A percentile compares a stretch with the other conserved stretches of the same genome.
phyloP scores from a whole-genome alignment of 2,113 vertebrate genomes.

The Chitala chitala region DNA sequence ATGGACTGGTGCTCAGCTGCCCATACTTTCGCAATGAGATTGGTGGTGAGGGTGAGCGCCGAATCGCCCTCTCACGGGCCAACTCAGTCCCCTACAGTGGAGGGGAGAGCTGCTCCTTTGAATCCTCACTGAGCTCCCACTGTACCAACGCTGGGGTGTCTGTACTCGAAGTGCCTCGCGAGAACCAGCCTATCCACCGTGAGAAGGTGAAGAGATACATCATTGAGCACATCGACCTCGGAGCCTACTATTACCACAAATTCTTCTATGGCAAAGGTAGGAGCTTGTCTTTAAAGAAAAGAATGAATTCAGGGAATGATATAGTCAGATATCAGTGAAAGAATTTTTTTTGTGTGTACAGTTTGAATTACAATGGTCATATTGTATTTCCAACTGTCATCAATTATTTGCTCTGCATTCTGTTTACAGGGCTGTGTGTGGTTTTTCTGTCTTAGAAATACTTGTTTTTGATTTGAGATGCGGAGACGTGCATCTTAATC shows the following conservation, averaged over 20 bases:
- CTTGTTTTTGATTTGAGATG: neutral
- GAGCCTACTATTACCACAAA: conserved; percentile 80
- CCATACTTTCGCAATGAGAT: conserved; percentile 79
- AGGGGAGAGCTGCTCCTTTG: conserved; percentile 69
- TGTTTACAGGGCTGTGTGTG: too few species aligned
- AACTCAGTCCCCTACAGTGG: conserved; percentile 57
- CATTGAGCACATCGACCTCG: conserved; percentile 81
- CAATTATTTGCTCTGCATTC: too few species aligned
- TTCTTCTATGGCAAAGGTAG: conserved; percentile 85
- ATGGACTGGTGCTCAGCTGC: conserved; percentile 70
- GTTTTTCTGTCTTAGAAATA: neutral
- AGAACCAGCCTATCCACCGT: conserved; percentile 72
- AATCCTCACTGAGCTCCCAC: conserved; percentile 74
- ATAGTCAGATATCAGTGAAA: too few species aligned
- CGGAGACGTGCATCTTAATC: neutral
- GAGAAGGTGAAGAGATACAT: conserved; percentile 78
- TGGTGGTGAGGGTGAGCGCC: conserved; percentile 74
- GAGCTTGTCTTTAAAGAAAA: neutral
- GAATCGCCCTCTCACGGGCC: conserved; percentile 66
- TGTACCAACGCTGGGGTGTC: conserved; percentile 81
- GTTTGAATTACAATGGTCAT: too few species aligned
- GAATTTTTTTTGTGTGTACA: too few species aligned
- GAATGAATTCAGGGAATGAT: too few species aligned
- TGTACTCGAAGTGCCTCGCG: conserved; percentile 73
- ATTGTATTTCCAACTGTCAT: too few species aligned